Percentiles rank a stretch among this genome's conserved stretches.
phyloP scores from a whole-genome alignment of 2,888 invertebrate species.

The Stenichneumon culpator region DNA sequence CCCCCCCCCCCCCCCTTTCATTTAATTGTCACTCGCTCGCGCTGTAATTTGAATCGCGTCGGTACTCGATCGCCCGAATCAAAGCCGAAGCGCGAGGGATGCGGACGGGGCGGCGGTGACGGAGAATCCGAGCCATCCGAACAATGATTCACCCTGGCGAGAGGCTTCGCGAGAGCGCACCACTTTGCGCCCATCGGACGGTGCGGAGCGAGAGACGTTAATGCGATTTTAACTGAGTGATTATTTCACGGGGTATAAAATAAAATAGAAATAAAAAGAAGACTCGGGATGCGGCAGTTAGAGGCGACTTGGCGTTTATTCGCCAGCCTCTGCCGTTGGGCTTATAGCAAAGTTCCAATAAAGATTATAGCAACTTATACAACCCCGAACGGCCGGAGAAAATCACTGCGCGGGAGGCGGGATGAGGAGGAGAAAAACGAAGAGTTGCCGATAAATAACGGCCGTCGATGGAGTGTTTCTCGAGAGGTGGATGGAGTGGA shows the following conservation, averaged over 20 bases:
- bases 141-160: conserved; percentile 5
- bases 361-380: neutral
- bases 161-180: neutral
- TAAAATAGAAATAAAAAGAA: neutral
- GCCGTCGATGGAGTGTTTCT: conserved; percentile 22
- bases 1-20: conserved; percentile 3
- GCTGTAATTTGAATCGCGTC: conserved; percentile 43
- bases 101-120: conserved; percentile 1
- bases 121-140: conserved; percentile 17
- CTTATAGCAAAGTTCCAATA: conserved; percentile 31
- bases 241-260: conserved; percentile 5
- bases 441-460: conserved; percentile 30
- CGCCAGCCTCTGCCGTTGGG: neutral
- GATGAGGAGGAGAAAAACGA: neutral
- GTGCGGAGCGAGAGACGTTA: neutral
- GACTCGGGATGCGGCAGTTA: neutral
- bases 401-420: too few relatives aligned
- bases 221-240: conserved; percentile 24
- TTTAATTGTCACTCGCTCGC: conserved; percentile 36
- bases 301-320: neutral
- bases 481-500: neutral
- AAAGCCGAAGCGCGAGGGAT: neutral
- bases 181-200: neutral
- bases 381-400: too few relatives aligned
- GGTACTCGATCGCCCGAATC: conserved; percentile 14